Conservation (phyloP, 1,140 invertebrate genomes). For the Sarcophaga bullata region DNA sequence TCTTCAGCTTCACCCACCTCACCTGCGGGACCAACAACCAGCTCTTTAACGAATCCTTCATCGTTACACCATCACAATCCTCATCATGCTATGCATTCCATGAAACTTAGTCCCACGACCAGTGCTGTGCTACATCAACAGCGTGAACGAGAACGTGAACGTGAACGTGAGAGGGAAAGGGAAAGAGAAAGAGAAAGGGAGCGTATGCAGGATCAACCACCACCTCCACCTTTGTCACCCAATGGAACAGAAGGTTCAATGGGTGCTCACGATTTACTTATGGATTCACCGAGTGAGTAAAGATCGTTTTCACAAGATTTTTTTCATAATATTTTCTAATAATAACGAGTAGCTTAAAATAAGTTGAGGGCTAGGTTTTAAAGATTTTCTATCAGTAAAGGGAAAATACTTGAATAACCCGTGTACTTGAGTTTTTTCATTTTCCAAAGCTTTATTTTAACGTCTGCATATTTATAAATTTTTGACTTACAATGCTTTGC, state of each 20-base stretch:
- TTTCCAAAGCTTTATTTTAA: too few species aligned
- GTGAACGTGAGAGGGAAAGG: conserved; percentile 50
- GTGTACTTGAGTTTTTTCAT: too few species aligned
- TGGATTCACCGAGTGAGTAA: conserved; percentile 84
- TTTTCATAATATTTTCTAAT: background rate
- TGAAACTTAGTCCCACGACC: conserved; percentile 56
- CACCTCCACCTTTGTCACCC: conserved; percentile 64
- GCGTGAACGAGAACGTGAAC: conserved; percentile 48
- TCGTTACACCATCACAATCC: conserved; percentile 42
- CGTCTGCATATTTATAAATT: too few species aligned
- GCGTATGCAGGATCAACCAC: conserved; percentile 52
- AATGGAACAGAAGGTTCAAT: conserved; percentile 70
- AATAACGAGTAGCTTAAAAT: background rate
- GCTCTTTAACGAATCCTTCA: conserved; percentile 1
- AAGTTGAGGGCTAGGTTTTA: conserved; percentile 10
- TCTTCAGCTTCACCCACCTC: conserved; percentile 69
- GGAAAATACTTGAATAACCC: too few species aligned
- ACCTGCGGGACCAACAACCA: conserved; percentile 49
- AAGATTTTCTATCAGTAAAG: background rate
- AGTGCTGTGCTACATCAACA: conserved; percentile 46
- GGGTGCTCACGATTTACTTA: conserved; percentile 73
- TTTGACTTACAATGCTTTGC: too few species aligned
- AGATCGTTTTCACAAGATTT: conserved; percentile 57
- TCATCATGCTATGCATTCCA: conserved; percentile 54
- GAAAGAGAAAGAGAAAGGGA: conserved; percentile 37